Conservation (phyloP, 2,113 vertebrate species). For the Actinemys pallida region DNA sequence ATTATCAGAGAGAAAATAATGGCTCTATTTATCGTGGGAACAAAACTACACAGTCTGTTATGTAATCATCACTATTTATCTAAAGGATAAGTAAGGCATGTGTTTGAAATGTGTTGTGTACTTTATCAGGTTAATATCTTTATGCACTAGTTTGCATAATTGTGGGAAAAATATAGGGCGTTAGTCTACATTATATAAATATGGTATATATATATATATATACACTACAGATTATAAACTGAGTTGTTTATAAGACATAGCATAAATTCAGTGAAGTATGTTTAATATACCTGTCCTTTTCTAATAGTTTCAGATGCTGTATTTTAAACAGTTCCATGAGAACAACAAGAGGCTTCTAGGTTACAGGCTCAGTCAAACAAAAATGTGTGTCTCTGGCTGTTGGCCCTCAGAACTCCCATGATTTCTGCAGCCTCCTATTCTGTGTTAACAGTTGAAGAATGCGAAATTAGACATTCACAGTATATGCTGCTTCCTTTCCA, state of each 20-base stretch:
- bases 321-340: not conserved
- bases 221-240: not conserved
- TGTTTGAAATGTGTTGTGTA: not conserved
- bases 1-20: conserved; percentile 9
- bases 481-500: not conserved
- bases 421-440: not conserved
- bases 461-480: not conserved
- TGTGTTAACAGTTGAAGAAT: not conserved
- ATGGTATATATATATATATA: not conserved
- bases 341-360: not conserved
- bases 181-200: not conserved
- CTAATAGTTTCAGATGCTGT: not conserved
- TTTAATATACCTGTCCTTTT: not conserved
- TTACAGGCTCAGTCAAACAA: fast-evolving
- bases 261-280: not conserved
- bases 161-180: not conserved
- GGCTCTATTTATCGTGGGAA: not conserved
- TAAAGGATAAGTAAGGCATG: not conserved
- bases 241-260: not conserved
- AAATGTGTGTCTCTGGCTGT: not conserved
- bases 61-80: conserved; percentile 6
- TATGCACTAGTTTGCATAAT: not conserved
- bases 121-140: not conserved
- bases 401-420: not conserved
- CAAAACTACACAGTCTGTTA: not conserved